phyloP scores from a whole-genome alignment of 2,797 vertebrate genomes.

The Microchirus variegatus region DNA sequence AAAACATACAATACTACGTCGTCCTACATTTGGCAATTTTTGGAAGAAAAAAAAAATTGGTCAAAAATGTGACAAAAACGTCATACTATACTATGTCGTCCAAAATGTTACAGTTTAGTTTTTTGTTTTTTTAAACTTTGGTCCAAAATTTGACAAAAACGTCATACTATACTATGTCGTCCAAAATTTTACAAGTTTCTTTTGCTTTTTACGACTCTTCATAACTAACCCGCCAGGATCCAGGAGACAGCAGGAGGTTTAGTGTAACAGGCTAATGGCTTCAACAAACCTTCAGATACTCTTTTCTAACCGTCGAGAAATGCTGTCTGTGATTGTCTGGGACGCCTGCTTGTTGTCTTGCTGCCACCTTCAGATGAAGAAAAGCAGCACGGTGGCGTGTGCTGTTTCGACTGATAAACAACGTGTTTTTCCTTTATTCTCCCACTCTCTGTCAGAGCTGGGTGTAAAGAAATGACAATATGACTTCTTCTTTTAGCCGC shows the following conservation, averaged over 20 bases:
- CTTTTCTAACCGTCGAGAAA: constrained; percentile 20
- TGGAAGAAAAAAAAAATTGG: too few species aligned
- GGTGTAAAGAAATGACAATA: constrained; percentile 25
- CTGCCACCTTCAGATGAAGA: constrained; percentile 47
- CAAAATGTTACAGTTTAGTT: too few species aligned
- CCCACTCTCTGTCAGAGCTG: constrained; percentile 27
- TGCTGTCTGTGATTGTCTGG: constrained; percentile 16
- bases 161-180: too few species aligned
- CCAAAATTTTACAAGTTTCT: too few species aligned
- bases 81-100: too few species aligned
- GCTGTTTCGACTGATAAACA: constrained; percentile 21
- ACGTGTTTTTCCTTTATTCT: constrained; percentile 43
- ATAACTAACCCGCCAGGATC: constrained; percentile 15
- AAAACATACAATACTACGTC: too few species aligned
- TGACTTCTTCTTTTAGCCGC: constrained; percentile 26
- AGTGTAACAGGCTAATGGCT: neutral
- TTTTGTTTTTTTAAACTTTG: too few species aligned
- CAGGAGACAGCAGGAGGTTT: neutral
- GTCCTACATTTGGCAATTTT: too few species aligned
- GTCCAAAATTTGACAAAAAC: too few species aligned
- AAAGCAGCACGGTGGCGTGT: constrained; percentile 34
- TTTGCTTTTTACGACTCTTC: constrained; percentile 20
- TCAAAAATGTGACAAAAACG: too few species aligned
- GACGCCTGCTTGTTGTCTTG: constrained; percentile 33
- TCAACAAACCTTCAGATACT: constrained; percentile 21